Percentiles rank a stretch among this genome's conserved stretches.
Conservation (phyloP, 30 jellyfish, hydroid and myxozoan species). For the Cassiopea andromeda region DNA sequence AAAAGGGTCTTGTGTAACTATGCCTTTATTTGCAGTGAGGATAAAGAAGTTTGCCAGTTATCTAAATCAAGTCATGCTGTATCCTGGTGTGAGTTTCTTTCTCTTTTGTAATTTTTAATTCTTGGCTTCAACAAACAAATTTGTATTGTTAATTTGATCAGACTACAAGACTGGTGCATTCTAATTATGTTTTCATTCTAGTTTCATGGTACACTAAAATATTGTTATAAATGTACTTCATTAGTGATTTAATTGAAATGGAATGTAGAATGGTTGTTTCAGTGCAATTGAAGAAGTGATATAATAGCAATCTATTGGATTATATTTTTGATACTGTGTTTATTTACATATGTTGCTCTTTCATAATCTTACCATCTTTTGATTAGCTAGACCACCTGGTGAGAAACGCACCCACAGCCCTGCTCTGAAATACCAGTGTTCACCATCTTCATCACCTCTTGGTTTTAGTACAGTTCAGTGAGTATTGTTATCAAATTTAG, state of each 20-base stretch:
- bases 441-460: slow-evolving; percentile 35
- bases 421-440: slow-evolving; percentile 22
- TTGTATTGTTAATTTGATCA: too few species aligned
- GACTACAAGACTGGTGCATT: too few species aligned
- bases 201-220: too few species aligned
- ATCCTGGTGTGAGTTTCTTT: slow-evolving; percentile 19
- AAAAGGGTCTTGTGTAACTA: neutral
- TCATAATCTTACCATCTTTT: neutral
- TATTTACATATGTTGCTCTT: too few species aligned
- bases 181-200: too few species aligned
- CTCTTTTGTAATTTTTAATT: neutral
- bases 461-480: slow-evolving; percentile 18
- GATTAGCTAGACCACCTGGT: slow-evolving; percentile 53
- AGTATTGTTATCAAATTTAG: neutral
- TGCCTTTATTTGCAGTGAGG: neutral
- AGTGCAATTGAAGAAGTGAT: too few species aligned
- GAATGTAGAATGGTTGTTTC: too few species aligned
- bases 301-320: too few species aligned
- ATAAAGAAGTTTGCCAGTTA: slow-evolving; percentile 5
- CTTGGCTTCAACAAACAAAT: too few species aligned
- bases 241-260: too few species aligned
- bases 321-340: too few species aligned
- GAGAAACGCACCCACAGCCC: slow-evolving; percentile 51
- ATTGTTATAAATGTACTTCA: too few species aligned
- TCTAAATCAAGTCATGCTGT: neutral